Base-by-base conservation (phyloP, 2,797 vertebrate genomes). In the Aselliscus stoliczkanus region DNA sequence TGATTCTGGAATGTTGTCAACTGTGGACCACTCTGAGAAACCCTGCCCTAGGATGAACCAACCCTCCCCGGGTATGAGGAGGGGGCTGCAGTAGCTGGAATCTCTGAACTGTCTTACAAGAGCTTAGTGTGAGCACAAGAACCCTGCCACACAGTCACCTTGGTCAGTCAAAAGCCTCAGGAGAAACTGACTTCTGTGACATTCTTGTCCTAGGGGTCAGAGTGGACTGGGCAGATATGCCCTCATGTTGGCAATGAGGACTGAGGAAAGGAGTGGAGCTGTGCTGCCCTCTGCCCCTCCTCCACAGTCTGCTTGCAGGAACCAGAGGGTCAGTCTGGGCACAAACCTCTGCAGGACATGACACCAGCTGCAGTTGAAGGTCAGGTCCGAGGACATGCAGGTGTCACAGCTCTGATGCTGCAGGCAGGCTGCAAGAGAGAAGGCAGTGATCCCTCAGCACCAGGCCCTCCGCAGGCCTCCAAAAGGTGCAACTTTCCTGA, bases 331-430 rank as follows among this genome's bases (percentile, higher is more conserved):
- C 52, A 76, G 44, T 60, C 8, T 76, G 15, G 50, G 21, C 18
- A 92, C 83, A 47, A 97, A 99, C 99, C 99, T 99, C 96, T 99
- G 99, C 86, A 99, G 98, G 47, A 99, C 99, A 73, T 99, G 99
- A 93, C 99, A 99, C 99, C 99, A 99, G 96, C 99, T 99, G 50
- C 99, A 99, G 98, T 98, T 98, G 60, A 98, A 98, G 64, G 99
- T 99, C 97, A 99, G 62, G 97, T 99, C 99, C 2, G 99, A 99
- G 73, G 98, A 98, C 37, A 99, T 62, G 20, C 99, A 99, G 76
- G 97, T 85, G 0, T 99, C 99, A 0, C 99, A 99, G 97, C 98
- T 98, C 56, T 90, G 98, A 96, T 99, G 99, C 97, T 99, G 99
- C 17, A 99, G 98, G 95, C 99, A 99, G 93, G 99, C 99, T 99